Conservation (phyloP, 2,888 invertebrate species). For the Gastrophysa polygoni region DNA sequence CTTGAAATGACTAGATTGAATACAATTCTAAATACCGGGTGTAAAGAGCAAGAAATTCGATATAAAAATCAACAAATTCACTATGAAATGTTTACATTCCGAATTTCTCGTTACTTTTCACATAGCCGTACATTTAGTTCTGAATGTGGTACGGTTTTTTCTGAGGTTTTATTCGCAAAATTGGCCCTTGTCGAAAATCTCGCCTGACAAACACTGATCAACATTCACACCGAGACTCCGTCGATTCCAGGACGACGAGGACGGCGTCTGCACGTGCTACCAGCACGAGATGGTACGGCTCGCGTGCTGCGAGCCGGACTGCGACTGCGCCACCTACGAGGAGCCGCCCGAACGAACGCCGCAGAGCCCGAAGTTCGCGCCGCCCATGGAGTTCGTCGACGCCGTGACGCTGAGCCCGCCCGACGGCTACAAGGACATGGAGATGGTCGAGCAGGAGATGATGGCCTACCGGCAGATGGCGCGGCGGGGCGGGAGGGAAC, state of each 20-base stretch:
- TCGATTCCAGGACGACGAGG: constrained; percentile 80
- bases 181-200: too few relatives aligned
- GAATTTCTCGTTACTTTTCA: too few relatives aligned
- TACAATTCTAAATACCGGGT: too few relatives aligned
- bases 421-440: constrained; percentile 89
- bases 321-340: constrained; percentile 55
- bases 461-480: constrained; percentile 61
- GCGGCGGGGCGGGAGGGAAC: constrained; percentile 22
- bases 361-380: constrained; percentile 66
- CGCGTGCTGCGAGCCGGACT: constrained; percentile 72
- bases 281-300: constrained; percentile 70
- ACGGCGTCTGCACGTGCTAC: constrained; percentile 73
- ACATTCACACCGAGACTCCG: too few relatives aligned
- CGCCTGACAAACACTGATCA: too few relatives aligned
- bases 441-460: constrained; percentile 64
- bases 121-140: too few relatives aligned
- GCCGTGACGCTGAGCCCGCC: constrained; percentile 88
- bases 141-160: too few relatives aligned
- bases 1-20: too few relatives aligned
- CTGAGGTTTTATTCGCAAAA: too few relatives aligned
- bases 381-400: constrained; percentile 75
- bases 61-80: too few relatives aligned
- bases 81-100: too few relatives aligned
- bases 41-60: too few relatives aligned
- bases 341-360: constrained; percentile 31